Conservation (phyloP, 2,888 invertebrate species). For the Phalera bucephala region DNA sequence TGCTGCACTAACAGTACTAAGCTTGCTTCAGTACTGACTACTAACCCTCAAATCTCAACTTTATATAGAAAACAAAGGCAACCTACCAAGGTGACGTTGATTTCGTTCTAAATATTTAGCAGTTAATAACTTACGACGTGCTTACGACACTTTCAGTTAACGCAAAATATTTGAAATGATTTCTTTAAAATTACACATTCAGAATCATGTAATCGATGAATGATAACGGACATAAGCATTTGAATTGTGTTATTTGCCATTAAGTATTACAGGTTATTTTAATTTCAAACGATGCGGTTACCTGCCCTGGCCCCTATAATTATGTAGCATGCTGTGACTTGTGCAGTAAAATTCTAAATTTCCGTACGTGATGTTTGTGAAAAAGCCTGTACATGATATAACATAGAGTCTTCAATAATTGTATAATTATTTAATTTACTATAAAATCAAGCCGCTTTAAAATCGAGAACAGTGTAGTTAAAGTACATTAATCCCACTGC, state of each 20-base stretch:
- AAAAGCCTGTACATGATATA: no score
- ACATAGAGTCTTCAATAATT: no score
- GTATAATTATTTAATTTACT: no score
- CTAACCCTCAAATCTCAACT: constrained; percentile 5
- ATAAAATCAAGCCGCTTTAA: no score
- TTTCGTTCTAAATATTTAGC: constrained; percentile 18
- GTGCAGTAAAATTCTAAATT: no score
- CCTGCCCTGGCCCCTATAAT: no score
- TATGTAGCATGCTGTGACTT: no score
- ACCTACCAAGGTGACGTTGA: constrained; percentile 18
- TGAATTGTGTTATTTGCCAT: neutral
- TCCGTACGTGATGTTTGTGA: no score
- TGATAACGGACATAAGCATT: neutral
- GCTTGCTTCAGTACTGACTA: constrained; percentile 27
- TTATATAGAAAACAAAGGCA: constrained; percentile 16
- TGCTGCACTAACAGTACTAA: constrained; percentile 4
- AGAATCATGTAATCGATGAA: neutral
- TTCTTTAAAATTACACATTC: constrained; percentile 1
- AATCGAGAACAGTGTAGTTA: no score
- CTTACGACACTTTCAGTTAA: neutral
- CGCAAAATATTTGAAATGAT: constrained; percentile 3
- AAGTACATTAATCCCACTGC: no score
- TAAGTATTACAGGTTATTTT: neutral
- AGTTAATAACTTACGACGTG: no score
- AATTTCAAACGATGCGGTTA: no score